These are phyloP conservation scores for Styela clava DNA, from an alignment of 23 tunicate species.

Conservation along the genomic window DNA sequence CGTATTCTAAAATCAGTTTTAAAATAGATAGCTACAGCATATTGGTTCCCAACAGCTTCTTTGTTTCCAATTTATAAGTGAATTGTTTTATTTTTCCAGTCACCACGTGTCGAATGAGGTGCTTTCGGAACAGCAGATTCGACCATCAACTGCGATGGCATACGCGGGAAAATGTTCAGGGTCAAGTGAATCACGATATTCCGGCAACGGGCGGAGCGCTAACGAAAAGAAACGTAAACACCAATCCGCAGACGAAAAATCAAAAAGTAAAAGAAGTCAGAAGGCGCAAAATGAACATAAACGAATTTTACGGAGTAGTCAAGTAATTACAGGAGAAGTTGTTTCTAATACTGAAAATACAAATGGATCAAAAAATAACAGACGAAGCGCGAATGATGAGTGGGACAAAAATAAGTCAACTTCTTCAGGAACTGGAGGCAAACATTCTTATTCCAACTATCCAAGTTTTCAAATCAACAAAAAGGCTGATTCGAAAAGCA, in stretches of 20 bases:
- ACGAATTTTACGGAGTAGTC: not conserved
- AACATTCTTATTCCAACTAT: not conserved
- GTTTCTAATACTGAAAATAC: not conserved
- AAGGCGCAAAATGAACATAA: not conserved
- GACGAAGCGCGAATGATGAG: not conserved
- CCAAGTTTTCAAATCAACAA: not conserved
- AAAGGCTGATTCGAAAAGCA: not conserved
- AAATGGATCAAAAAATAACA: not conserved
- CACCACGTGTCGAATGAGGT: slow-evolving; percentile 36
- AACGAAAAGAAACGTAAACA: slow-evolving; percentile 15
- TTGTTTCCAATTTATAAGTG: no score
- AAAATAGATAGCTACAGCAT: no score
- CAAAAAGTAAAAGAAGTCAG: not conserved
- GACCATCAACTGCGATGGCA: slow-evolving; percentile 60
- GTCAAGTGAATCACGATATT: slow-evolving; percentile 1
- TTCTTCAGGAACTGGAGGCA: not conserved
- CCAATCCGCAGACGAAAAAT: slow-evolving; percentile 6
- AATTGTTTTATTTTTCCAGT: not conserved
- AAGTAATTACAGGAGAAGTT: not conserved
- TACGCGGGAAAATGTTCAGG: slow-evolving; percentile 28
- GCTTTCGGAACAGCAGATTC: slow-evolving; percentile 45
- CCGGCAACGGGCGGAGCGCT: not conserved
- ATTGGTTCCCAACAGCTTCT: no score
- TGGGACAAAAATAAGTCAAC: not conserved
- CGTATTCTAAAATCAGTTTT: no score